These are phyloP conservation scores for Drosophila crucigera DNA, from an alignment of 2,888 invertebrate species.

Conservation along the genomic window DNA sequence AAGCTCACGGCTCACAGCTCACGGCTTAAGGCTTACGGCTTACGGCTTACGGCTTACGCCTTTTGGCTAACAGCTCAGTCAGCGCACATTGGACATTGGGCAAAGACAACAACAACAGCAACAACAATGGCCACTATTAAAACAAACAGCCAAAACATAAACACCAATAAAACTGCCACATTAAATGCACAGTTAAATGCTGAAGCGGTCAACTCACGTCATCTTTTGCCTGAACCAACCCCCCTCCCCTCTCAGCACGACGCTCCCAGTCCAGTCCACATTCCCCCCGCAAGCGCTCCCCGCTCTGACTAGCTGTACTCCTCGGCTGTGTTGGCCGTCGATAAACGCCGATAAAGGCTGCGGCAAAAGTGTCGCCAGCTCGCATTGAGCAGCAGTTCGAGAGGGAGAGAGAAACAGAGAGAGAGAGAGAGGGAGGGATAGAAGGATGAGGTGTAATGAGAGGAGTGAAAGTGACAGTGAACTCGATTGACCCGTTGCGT, in stretches of 20 bases:
- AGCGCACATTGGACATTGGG: slow-evolving; percentile 15
- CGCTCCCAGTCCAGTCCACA: not conserved
- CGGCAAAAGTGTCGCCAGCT: slow-evolving; percentile 35
- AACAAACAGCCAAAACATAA: slow-evolving; percentile 28
- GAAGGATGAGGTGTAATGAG: not conserved
- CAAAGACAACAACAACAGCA: slow-evolving; percentile 12
- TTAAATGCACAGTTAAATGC: slow-evolving; percentile 55
- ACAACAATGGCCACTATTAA: slow-evolving; percentile 7
- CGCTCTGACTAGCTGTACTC: slow-evolving; percentile 34
- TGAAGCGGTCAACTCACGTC: slow-evolving; percentile 40
- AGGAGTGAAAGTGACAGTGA: slow-evolving; percentile 84
- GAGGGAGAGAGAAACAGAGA: not conserved
- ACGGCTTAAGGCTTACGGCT: not conserved
- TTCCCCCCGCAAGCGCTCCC: not conserved
- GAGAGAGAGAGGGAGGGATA: not conserved
- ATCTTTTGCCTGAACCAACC: slow-evolving; percentile 13
- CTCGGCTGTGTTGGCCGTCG: slow-evolving; percentile 9
- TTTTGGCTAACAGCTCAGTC: not conserved
- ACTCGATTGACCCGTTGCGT: slow-evolving; percentile 80
- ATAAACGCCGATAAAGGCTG: slow-evolving; percentile 41
- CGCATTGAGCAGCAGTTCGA: not conserved
- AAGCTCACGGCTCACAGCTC: slow-evolving; percentile 8
- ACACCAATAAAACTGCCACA: slow-evolving; percentile 25
- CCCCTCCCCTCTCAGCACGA: not conserved
- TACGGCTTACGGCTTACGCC: not conserved